Evolutionary conservation across 1,140 invertebrate species (phyloP).

Genomic region (Rhizoglyphus robini): DNA sequence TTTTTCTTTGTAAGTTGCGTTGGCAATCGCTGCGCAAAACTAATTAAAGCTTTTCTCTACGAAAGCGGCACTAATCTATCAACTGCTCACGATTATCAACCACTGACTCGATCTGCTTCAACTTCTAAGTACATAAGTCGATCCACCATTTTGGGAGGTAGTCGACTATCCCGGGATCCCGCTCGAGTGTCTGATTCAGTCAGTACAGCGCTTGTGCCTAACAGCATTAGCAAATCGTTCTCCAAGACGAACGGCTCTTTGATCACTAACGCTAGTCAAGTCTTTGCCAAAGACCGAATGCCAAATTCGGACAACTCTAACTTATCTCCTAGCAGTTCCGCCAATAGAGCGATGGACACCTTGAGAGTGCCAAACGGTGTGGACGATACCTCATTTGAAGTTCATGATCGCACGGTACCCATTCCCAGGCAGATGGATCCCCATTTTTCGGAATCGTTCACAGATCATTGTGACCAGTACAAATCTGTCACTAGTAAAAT

Average conservation of each 20-base stretch:
- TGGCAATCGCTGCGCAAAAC: neutral
- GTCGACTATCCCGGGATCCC: neutral
- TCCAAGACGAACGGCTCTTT: neutral
- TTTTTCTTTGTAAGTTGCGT: neutral
- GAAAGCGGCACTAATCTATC: neutral
- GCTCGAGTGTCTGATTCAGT: neutral
- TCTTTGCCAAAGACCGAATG: neutral
- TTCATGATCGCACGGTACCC: neutral
- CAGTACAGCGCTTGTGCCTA: too few species aligned
- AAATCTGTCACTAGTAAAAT: slow-evolving; percentile 13
- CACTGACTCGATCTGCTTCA: neutral
- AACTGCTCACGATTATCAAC: neutral
- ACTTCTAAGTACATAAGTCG: slow-evolving; percentile 4
- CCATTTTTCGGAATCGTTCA: neutral
- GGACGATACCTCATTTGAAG: neutral
- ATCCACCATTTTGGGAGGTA: neutral
- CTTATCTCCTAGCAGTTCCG: neutral
- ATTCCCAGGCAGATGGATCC: neutral
- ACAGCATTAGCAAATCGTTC: too few species aligned
- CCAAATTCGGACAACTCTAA: too few species aligned
- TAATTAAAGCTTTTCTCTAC: neutral
- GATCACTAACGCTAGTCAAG: neutral
- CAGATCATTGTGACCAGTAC: slow-evolving; percentile 15
- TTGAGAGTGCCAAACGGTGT: neutral
- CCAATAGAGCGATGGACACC: neutral